A percentile compares a stretch with the other conserved stretches of the same genome.
These are phyloP conservation scores for Otolemur garnettii DNA, from an alignment of 2,113 vertebrate species.

Conservation along the genomic window DNA sequence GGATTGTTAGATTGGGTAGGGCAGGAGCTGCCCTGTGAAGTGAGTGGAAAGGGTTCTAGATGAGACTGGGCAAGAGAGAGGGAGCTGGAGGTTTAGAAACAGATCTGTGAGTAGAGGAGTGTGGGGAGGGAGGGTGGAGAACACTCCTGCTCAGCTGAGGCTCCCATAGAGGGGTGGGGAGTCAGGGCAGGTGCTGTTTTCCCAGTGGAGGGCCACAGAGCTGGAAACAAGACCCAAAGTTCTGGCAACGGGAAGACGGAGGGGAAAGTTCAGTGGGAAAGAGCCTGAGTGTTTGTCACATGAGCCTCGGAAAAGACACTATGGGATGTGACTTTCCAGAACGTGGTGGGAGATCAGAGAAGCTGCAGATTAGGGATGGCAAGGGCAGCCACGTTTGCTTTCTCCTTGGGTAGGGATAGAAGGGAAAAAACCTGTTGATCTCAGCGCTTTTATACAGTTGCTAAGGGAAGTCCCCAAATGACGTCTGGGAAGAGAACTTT, in stretches of 20 bases:
- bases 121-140: not conserved
- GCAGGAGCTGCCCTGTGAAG: not conserved
- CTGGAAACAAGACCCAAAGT: not conserved
- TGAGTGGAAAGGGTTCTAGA: not conserved
- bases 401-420: not conserved
- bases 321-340: not conserved
- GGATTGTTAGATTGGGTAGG: too few relatives aligned
- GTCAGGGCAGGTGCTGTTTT: not conserved
- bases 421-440: not conserved
- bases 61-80: not conserved
- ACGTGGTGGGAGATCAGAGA: not conserved
- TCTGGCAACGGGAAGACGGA: not conserved
- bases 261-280: too few relatives aligned
- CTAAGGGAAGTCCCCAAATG: not conserved
- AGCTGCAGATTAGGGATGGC: not conserved
- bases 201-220: not conserved
- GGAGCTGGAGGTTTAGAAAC: not conserved
- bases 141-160: too few relatives aligned
- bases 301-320: not conserved
- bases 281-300: too few relatives aligned
- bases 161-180: not conserved
- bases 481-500: not conserved
- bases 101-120: too few relatives aligned
- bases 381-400: not conserved
- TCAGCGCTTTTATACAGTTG: not conserved